Evolutionary conservation across 2,888 invertebrate genomes (phyloP).

Genomic region (Trachelus tabidus): DNA sequence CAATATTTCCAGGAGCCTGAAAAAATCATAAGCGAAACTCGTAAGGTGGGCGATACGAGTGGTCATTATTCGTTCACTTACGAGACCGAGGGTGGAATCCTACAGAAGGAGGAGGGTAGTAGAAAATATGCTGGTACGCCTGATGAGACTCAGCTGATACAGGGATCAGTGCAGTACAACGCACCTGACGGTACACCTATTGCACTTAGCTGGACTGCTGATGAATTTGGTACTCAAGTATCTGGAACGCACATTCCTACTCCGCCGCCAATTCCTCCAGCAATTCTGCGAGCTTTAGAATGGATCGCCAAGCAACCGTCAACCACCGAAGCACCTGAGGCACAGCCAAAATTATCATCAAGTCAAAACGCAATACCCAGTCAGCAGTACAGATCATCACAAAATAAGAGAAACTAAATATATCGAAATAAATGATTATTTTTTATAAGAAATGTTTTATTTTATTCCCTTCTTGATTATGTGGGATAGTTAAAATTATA

Average conservation of each 20-base stretch:
- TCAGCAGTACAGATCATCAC: constrained; percentile 12
- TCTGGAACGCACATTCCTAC: constrained; percentile 58
- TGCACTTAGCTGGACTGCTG: constrained; percentile 63
- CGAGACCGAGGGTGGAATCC: constrained; percentile 62
- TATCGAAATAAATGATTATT: background rate
- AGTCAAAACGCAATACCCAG: background rate
- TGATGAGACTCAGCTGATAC: constrained; percentile 60
- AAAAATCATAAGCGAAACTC: constrained; percentile 51
- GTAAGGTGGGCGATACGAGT: constrained; percentile 55
- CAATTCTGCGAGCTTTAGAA: constrained; percentile 59
- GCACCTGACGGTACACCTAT: constrained; percentile 63
- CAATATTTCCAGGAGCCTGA: constrained; percentile 59
- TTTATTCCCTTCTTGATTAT: background rate
- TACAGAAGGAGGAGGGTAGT: constrained; percentile 56
- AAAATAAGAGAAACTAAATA: constrained; percentile 14
- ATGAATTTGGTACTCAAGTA: constrained; percentile 61
- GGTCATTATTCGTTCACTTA: constrained; percentile 59
- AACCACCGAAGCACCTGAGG: constrained; percentile 49
- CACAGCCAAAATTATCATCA: background rate
- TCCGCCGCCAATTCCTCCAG: constrained; percentile 61
- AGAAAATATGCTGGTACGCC: constrained; percentile 61
- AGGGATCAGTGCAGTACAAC: constrained; percentile 63
- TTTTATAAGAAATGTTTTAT: background rate
- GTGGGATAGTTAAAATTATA: background rate
- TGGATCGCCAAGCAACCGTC: constrained; percentile 63